A percentile compares a stretch with the other conserved stretches of the same genome.
Evolutionary conservation across 2,113 vertebrate genomes (phyloP).

Genomic region (Murina feae): DNA sequence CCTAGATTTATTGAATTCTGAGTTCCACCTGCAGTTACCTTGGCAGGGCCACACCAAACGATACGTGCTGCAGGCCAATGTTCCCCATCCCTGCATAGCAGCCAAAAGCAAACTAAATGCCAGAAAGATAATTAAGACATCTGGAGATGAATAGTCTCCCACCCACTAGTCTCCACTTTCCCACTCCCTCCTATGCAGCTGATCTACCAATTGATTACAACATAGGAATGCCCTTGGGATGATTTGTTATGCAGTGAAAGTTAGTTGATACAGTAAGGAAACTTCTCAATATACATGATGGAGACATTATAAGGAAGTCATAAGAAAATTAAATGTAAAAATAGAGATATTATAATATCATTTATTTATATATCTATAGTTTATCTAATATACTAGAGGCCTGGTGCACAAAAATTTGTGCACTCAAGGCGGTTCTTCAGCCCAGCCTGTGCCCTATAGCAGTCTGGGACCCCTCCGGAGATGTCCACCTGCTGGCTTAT

Average conservation of each 20-base stretch:
- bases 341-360: neutral
- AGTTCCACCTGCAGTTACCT: too few species aligned
- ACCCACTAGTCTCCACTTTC: neutral
- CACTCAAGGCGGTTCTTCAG: too few species aligned
- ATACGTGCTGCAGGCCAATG: too few species aligned
- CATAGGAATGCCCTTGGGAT: too few species aligned
- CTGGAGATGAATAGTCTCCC: too few species aligned
- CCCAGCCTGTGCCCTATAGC: too few species aligned
- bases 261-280: neutral
- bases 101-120: neutral
- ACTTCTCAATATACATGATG: neutral
- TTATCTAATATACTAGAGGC: neutral
- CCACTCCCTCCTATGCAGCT: neutral
- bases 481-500: too few species aligned
- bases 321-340: neutral
- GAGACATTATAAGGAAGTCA: neutral
- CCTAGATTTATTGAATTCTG: too few species aligned
- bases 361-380: neutral
- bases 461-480: too few species aligned
- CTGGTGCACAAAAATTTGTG: too few species aligned
- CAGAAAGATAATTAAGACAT: neutral
- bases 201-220: neutral
- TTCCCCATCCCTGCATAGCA: too few species aligned
- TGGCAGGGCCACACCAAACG: too few species aligned
- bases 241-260: neutral